These are phyloP conservation scores for Donacobius atricapilla DNA, from an alignment of 2,113 vertebrate genomes.

Conservation along the genomic window DNA sequence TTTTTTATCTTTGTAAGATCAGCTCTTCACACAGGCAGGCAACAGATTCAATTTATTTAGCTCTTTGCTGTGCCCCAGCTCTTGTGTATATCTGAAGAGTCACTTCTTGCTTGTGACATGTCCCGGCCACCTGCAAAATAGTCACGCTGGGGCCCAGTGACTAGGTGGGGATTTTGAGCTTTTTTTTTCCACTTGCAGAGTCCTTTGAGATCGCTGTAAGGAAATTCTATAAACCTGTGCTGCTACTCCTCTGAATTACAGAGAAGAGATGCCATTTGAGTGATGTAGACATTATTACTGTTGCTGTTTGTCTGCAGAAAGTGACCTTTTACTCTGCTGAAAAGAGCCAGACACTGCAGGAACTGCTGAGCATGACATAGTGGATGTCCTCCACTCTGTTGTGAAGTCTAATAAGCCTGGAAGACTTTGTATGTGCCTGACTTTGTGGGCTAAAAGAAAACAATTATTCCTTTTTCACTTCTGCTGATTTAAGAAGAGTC, in stretches of 20 bases:
- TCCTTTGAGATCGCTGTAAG: constrained; percentile 5
- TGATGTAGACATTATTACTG: neutral
- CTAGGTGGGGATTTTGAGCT: neutral
- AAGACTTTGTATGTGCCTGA: neutral
- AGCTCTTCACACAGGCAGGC: neutral
- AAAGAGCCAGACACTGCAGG: constrained; percentile 13
- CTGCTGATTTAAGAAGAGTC: neutral
- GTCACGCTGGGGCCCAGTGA: neutral
- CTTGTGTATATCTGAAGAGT: neutral
- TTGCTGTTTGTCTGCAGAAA: constrained; percentile 21
- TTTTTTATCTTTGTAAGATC: neutral
- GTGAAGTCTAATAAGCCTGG: neutral
- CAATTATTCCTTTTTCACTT: constrained; percentile 6
- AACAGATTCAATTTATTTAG: neutral
- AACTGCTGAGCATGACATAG: neutral
- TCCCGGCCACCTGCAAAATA: constrained; percentile 2
- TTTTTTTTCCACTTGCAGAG: neutral
- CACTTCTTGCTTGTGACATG: constrained; percentile 11
- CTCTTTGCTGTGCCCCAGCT: neutral
- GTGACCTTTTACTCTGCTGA: neutral
- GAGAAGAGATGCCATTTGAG: constrained; percentile 5
- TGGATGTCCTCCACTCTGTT: neutral
- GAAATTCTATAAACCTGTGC: constrained; percentile 9
- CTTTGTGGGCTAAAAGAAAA: neutral
- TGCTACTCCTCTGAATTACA: constrained; percentile 27